A percentile compares a stretch with the other conserved stretches of the same genome.
Conservation (phyloP, 2,113 vertebrate genomes). For the Herpailurus yagouaroundi region DNA sequence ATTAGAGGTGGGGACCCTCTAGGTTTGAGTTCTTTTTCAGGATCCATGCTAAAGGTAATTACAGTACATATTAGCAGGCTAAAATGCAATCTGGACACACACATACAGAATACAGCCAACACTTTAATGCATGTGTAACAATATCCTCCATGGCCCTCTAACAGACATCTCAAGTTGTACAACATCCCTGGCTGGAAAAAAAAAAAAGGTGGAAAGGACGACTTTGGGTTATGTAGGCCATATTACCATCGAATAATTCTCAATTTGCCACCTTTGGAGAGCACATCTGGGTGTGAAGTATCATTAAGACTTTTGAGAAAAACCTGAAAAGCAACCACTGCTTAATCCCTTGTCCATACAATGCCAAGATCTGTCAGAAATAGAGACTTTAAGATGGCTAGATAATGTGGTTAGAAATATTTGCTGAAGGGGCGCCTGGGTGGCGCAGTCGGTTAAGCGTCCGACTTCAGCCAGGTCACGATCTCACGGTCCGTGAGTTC, state of each 20-base stretch:
- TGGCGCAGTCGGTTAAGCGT: no score
- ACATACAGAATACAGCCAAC: background rate
- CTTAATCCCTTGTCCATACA: background rate
- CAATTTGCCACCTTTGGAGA: background rate
- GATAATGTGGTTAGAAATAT: background rate
- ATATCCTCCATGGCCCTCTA: background rate
- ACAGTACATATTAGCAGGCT: background rate
- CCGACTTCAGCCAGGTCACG: no score
- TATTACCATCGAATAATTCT: conserved; percentile 1
- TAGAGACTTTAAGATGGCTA: background rate
- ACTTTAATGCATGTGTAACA: background rate
- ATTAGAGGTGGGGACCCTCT: background rate
- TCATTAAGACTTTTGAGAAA: background rate
- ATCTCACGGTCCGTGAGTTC: no score
- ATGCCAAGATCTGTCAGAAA: background rate
- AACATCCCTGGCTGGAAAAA: background rate
- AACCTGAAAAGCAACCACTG: background rate
- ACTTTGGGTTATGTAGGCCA: background rate
- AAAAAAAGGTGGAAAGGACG: background rate
- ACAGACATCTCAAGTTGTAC: background rate
- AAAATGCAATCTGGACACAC: background rate
- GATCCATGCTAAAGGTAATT: background rate
- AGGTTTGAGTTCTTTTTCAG: background rate
- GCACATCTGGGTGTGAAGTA: background rate
- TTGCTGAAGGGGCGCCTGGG: no score